Conservation (phyloP, 2,797 vertebrate genomes). For the Apodemus agrarius region DNA sequence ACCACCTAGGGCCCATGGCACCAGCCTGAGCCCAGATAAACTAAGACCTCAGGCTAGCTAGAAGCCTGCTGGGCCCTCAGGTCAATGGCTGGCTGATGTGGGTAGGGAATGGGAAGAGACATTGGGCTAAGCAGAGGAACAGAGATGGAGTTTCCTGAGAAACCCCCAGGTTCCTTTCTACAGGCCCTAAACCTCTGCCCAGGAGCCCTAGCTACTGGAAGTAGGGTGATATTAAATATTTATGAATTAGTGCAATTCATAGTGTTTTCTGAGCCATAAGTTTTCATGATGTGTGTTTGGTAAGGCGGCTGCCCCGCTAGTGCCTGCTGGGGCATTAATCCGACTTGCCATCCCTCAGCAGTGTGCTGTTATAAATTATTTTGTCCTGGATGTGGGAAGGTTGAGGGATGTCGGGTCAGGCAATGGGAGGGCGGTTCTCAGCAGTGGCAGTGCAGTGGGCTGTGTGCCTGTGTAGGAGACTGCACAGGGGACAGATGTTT, state of each 20-base stretch:
- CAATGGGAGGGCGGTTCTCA: not conserved
- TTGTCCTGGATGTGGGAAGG: slow-evolving; percentile 85
- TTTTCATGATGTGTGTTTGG: slow-evolving; percentile 89
- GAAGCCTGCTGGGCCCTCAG: slow-evolving; percentile 81
- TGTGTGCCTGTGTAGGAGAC: not conserved
- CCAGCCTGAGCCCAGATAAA: slow-evolving; percentile 80
- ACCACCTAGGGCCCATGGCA: slow-evolving; percentile 53
- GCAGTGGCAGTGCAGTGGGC: not conserved
- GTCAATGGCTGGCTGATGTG: slow-evolving; percentile 42
- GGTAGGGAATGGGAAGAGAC: slow-evolving; percentile 35
- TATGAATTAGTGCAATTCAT: slow-evolving; percentile 91
- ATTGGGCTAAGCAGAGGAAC: not conserved
- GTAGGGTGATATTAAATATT: slow-evolving; percentile 90
- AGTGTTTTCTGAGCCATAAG: slow-evolving; percentile 82
- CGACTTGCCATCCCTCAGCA: slow-evolving; percentile 84
- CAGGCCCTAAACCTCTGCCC: slow-evolving; percentile 90
- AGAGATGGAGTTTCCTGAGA: slow-evolving; percentile 36
- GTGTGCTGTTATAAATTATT: slow-evolving; percentile 88
- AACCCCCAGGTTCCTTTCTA: slow-evolving; percentile 59
- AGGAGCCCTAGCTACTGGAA: slow-evolving; percentile 82
- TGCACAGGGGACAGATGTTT: not conserved
- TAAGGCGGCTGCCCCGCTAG: slow-evolving; percentile 87
- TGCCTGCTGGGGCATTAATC: slow-evolving; percentile 87
- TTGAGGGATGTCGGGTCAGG: not conserved
- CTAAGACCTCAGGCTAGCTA: slow-evolving; percentile 77